phyloP scores from a whole-genome alignment of 2,888 invertebrate genomes.

The Aphodius granarius region DNA sequence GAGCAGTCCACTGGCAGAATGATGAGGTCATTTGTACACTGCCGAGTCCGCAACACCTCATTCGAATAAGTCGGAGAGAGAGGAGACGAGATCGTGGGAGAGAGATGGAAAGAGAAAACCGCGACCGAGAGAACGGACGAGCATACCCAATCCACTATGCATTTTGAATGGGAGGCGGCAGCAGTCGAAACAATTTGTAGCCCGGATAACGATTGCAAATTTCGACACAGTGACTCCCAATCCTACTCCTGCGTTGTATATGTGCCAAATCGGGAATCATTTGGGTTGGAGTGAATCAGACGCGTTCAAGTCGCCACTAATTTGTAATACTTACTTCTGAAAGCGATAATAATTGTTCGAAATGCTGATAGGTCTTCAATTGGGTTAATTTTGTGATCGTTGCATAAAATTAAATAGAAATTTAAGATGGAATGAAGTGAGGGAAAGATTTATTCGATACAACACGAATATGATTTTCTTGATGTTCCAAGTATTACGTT shows the following conservation, averaged over 20 bases:
- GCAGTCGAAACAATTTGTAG: slow-evolving; percentile 6
- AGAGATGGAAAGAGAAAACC: background rate
- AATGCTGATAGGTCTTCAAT: too few relatives aligned
- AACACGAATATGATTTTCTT: too few relatives aligned
- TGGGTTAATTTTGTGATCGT: too few relatives aligned
- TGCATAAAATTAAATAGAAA: too few relatives aligned
- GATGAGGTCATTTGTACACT: slow-evolving; percentile 35
- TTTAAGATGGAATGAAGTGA: too few relatives aligned
- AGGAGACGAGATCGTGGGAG: too few relatives aligned
- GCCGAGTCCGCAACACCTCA: background rate
- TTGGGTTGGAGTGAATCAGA: background rate
- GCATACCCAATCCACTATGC: background rate
- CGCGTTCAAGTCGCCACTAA: background rate
- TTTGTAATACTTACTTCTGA: background rate
- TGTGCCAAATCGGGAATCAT: background rate
- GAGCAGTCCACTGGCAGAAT: slow-evolving; percentile 27
- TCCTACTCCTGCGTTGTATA: background rate
- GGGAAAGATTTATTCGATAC: too few relatives aligned
- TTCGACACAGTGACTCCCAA: background rate
- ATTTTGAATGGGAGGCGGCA: background rate
- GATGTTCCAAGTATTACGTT: too few relatives aligned
- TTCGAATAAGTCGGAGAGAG: background rate
- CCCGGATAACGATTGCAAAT: slow-evolving; percentile 10
- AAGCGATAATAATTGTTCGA: too few relatives aligned
- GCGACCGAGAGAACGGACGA: background rate